These are phyloP conservation scores for Carlito syrichta DNA, from an alignment of 2,113 vertebrate genomes.

Conservation along the genomic window DNA sequence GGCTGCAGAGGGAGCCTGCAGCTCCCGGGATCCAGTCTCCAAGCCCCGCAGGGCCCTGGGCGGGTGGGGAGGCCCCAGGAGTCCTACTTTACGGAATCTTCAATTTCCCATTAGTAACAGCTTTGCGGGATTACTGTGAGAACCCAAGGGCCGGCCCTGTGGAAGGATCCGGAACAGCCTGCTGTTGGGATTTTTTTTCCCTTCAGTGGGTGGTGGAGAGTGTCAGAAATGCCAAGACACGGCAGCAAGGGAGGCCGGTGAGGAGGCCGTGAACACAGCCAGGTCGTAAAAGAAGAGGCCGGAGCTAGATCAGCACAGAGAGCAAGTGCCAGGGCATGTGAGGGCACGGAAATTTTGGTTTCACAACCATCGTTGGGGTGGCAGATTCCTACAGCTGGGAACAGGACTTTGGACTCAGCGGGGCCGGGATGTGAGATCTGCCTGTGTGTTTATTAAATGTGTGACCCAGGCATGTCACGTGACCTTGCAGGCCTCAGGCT, in stretches of 20 bases:
- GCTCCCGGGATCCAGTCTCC: rapidly evolving
- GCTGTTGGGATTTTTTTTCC: no score
- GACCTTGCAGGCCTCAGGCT: neutral
- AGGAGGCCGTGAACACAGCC: neutral
- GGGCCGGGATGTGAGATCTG: neutral
- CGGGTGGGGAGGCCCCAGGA: neutral
- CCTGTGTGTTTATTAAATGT: neutral
- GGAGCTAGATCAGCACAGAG: rapidly evolving
- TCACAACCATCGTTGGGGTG: no score
- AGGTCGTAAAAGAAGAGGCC: rapidly evolving
- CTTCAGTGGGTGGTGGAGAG: neutral
- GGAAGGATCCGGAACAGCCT: neutral
- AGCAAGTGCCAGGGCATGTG: rapidly evolving
- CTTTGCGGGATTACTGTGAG: rapidly evolving
- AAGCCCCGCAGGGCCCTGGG: rapidly evolving
- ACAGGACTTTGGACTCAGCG: rapidly evolving
- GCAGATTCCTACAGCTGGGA: rapidly evolving
- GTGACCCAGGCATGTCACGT: rapidly evolving
- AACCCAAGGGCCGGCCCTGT: rapidly evolving
- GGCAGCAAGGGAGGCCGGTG: rapidly evolving
- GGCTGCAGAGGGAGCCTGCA: rapidly evolving
- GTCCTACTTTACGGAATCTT: rapidly evolving
- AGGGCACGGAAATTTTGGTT: no score
- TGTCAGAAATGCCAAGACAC: rapidly evolving
- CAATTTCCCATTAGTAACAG: rapidly evolving